Conservation (phyloP, 2,888 invertebrate genomes). For the Erebia ligea region DNA sequence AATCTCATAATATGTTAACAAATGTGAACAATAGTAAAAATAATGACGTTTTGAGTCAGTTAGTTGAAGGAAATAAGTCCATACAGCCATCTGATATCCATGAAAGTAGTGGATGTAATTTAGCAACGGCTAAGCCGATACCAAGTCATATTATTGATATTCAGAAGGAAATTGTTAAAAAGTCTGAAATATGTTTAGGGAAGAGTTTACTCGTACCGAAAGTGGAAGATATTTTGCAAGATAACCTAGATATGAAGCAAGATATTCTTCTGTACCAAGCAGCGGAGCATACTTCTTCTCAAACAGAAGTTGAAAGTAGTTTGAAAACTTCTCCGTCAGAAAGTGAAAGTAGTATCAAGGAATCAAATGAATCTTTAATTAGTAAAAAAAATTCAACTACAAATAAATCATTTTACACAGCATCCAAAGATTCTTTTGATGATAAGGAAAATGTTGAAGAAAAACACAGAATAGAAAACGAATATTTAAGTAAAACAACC, state of each 20-base stretch:
- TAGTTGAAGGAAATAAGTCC: constrained; percentile 12
- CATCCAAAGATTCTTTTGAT: background rate
- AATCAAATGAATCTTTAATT: background rate
- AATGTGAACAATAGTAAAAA: constrained; percentile 5
- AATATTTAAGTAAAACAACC: background rate
- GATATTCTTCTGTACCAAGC: constrained; percentile 51
- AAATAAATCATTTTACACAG: background rate
- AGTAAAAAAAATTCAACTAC: background rate
- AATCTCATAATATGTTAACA: background rate
- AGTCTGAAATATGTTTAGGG: constrained; percentile 15
- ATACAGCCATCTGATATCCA: background rate
- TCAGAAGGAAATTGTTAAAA: constrained; percentile 22
- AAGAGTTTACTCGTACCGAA: constrained; percentile 10
- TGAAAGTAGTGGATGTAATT: constrained; percentile 24
- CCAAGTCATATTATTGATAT: constrained; percentile 27
- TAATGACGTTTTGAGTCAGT: constrained; percentile 8
- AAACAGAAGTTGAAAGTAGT: constrained; percentile 24
- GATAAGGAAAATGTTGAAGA: background rate
- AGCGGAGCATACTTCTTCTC: constrained; percentile 33
- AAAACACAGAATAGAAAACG: background rate
- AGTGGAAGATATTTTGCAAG: constrained; percentile 11
- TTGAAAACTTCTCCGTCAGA: constrained; percentile 9
- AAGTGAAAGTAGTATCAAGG: constrained; percentile 13
- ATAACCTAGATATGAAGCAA: constrained; percentile 33
- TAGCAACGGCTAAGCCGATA: constrained; percentile 25